phyloP scores from a whole-genome alignment of 1,140 invertebrate species.

The Coenobita brevimanus region DNA sequence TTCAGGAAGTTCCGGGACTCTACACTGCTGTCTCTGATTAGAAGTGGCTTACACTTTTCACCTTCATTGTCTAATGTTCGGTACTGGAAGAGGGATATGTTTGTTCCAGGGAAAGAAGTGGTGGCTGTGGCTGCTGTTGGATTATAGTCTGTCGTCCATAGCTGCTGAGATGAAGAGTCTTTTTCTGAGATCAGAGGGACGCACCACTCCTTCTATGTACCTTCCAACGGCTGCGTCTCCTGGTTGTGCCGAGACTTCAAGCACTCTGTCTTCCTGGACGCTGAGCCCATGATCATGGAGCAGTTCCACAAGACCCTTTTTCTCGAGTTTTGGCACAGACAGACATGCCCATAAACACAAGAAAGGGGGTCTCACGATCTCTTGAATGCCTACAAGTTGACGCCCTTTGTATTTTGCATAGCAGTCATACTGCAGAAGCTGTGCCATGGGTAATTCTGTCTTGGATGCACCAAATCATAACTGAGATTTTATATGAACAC shows the following conservation, averaged over 20 bases:
- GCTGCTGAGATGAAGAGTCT: constrained; percentile 67
- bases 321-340: constrained; percentile 8
- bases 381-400: constrained; percentile 17
- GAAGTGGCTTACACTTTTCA: too few relatives aligned
- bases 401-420: constrained; percentile 8
- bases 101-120: too few relatives aligned
- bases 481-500: constrained; percentile 22
- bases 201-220: constrained; percentile 26
- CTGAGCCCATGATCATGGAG: constrained; percentile 21
- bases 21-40: too few relatives aligned
- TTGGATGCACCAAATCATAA: constrained; percentile 2
- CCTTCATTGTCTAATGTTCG: too few relatives aligned
- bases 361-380: constrained; percentile 8
- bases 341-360: neutral
- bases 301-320: constrained; percentile 1
- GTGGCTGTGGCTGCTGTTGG: constrained; percentile 65
- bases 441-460: constrained; percentile 16
- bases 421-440: constrained; percentile 44
- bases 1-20: too few relatives aligned
- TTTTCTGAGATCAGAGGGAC: too few relatives aligned
- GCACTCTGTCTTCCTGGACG: neutral
- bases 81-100: too few relatives aligned
- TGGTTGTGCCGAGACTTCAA: constrained; percentile 21
- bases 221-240: neutral
- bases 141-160: constrained; percentile 70